Evolutionary conservation across 2,888 invertebrate genomes (phyloP).

Genomic region (Nysson spinosus): DNA sequence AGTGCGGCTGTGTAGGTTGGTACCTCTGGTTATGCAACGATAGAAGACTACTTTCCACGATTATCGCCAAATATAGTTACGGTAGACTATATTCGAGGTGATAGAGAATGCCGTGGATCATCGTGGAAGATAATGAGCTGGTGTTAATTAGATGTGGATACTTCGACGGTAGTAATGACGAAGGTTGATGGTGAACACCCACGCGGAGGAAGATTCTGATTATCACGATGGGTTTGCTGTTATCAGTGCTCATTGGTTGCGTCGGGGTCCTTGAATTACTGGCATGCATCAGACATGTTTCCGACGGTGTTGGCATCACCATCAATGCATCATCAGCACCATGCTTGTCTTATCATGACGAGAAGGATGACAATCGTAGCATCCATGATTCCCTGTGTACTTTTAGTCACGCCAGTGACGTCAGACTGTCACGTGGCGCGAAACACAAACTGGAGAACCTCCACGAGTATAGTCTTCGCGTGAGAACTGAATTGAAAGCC

Average conservation of each 20-base stretch:
- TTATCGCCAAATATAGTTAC: too few relatives aligned
- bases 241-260: conserved; percentile 87
- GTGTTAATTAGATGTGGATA: too few relatives aligned
- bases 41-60: too few relatives aligned
- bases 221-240: conserved; percentile 83
- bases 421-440: conserved; percentile 59
- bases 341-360: conserved; percentile 61
- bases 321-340: conserved; percentile 62
- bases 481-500: conserved; percentile 66
- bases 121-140: too few relatives aligned
- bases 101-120: too few relatives aligned
- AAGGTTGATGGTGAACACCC: background rate
- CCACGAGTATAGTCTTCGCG: conserved; percentile 71
- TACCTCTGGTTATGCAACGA: too few relatives aligned
- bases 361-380: conserved; percentile 55
- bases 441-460: conserved; percentile 71
- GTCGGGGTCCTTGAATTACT: conserved; percentile 86
- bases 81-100: too few relatives aligned
- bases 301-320: conserved; percentile 60
- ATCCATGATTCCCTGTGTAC: conserved; percentile 69
- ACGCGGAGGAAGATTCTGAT: conserved; percentile 1
- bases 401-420: conserved; percentile 63
- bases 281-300: conserved; percentile 77
- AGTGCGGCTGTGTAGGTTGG: too few relatives aligned
- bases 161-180: background rate